phyloP scores from a whole-genome alignment of 92 coral and sea anemone species.

The Hydrozoanthus gracilis region DNA sequence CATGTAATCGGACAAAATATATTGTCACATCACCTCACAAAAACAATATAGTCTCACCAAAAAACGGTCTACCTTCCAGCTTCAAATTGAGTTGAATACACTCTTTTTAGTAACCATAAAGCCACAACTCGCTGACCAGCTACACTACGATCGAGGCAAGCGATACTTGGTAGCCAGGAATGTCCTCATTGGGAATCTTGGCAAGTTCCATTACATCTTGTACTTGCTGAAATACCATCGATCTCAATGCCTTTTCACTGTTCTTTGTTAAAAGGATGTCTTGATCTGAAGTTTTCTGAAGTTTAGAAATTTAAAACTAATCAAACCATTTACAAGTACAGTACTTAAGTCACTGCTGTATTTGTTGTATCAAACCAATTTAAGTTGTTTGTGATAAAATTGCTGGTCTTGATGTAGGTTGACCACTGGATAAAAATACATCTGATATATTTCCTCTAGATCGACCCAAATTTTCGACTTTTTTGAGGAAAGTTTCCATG shows the following conservation, averaged over 20 bases:
- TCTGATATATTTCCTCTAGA: too few species aligned
- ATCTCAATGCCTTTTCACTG: constrained; percentile 34
- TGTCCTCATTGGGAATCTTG: constrained; percentile 18
- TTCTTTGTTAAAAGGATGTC: not conserved
- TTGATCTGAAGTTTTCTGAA: not conserved
- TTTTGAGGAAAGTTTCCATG: too few species aligned
- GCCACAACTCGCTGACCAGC: constrained; percentile 25
- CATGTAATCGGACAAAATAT: not conserved
- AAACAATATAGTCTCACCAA: not conserved
- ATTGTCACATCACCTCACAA: not conserved
- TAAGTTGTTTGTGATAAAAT: too few species aligned
- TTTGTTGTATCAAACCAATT: too few species aligned
- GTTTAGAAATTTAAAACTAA: too few species aligned
- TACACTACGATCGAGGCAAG: not conserved
- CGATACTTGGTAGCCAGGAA: constrained; percentile 40
- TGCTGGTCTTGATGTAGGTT: too few species aligned
- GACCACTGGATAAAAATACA: too few species aligned
- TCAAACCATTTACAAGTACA: too few species aligned
- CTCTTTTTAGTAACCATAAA: constrained; percentile 12
- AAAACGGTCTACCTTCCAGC: constrained; percentile 39
- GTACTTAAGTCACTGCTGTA: too few species aligned
- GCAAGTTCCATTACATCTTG: not conserved
- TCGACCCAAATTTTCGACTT: too few species aligned
- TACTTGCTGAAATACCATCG: constrained; percentile 32
- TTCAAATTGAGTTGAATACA: constrained; percentile 9